Base-by-base conservation (phyloP, 2,888 invertebrate genomes). In the Protonemura montana region DNA sequence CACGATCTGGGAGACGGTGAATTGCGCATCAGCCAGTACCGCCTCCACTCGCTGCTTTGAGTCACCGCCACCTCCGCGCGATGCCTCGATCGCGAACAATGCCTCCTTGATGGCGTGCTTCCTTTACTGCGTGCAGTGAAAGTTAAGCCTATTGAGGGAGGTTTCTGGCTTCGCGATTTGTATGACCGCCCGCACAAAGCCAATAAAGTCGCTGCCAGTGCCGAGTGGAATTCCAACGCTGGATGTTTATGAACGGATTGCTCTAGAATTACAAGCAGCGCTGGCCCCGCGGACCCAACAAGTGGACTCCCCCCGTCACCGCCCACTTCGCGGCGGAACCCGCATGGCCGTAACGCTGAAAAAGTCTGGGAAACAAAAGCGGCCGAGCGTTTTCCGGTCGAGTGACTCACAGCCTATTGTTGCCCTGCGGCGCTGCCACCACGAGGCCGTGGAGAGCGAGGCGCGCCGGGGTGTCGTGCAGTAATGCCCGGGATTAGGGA, bases 81-180 rank as follows among this genome's bases (percentile, higher is more conserved):
- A n/a, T 16, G 5, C 21, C 77, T 78, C 78, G 27, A 1, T 27
- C 78, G 28, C 26, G 27, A 10, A 10, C 25, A 27, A 10, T 26
- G n/a, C 76, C n/a, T 76, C n/a, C n/a, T 25, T 25, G n/a, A 26
- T 76, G 76, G 26, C 76, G 76, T 78, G 78, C n/a, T 76, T 76
- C 76, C 76, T 25, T 5, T 2, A 5, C 26, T 78, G 59, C 59
- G 59, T 59, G 59, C 59, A 59, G 59, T 59, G 59, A 59, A 59
- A 21, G 59, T 21, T 10, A 59, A 59, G 16, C 59, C 59, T 21
- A 21, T 21, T 10, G 7, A 10, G 59, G 21, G 59, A 59, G 21
- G 59, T 6, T 3, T 6, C 35, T 35, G 59, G 16, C 59, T 10
- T 59, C 16, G 35, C 3, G 35, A 6, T 35, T 35, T 35, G 35